Conservation (phyloP, 2,113 vertebrate genomes). For the Scophthalmus maximus region DNA sequence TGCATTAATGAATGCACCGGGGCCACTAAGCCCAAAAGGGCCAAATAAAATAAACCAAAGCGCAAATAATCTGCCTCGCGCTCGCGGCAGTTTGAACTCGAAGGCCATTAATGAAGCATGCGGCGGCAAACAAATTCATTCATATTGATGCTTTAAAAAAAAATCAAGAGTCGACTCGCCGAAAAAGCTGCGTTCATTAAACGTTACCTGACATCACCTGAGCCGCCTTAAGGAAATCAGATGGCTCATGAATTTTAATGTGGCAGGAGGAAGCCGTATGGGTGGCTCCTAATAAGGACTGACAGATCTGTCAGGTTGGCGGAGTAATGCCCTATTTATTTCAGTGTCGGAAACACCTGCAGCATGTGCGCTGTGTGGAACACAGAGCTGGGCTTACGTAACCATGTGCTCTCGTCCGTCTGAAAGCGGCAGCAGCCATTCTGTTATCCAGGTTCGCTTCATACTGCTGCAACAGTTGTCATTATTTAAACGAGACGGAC, state of each 20-base stretch:
- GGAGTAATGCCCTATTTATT: slow-evolving; percentile 38
- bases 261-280: slow-evolving; percentile 18
- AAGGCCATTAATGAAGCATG: neutral
- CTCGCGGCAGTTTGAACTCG: neutral
- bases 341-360: slow-evolving; percentile 19
- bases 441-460: neutral
- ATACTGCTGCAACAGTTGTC: neutral
- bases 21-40: slow-evolving; percentile 17
- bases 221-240: slow-evolving; percentile 1
- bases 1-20: slow-evolving; percentile 8
- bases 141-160: neutral
- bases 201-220: slow-evolving; percentile 20
- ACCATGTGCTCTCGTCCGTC: neutral
- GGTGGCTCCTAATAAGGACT: slow-evolving; percentile 24
- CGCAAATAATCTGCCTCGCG: neutral
- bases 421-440: slow-evolving; percentile 3
- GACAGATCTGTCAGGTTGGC: slow-evolving; percentile 12
- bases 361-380: neutral
- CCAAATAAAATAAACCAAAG: neutral
- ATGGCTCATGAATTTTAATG: slow-evolving; percentile 50
- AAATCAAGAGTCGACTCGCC: neutral
- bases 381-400: slow-evolving; percentile 16
- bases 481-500: neutral
- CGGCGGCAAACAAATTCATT: neutral
- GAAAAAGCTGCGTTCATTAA: neutral